Evolutionary conservation across 2,113 vertebrate genomes (phyloP).

Genomic region (Danio rerio): GRCz12tu NC_133190.1:22503001-22503500

Average conservation of each 20-base stretch:
- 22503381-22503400: constrained; percentile 15
- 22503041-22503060: not conserved
- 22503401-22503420: not conserved
- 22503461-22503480: constrained; percentile 43
- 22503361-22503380: constrained; percentile 9
- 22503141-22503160: constrained; percentile 33
- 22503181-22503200: constrained; percentile 2
- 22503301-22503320: constrained; percentile 40
- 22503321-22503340: constrained; percentile 50
- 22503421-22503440: not conserved
- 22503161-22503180: constrained; percentile 54
- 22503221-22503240: constrained; percentile 43
- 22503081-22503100: constrained; percentile 18
- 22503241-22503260: constrained; percentile 55
- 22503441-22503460: constrained; percentile 28
- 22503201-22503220: constrained; percentile 26
- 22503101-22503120: constrained; percentile 5
- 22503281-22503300: constrained; percentile 53
- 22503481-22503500: constrained; percentile 46
- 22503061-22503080: not conserved
- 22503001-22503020: too few species aligned
- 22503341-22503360: constrained; percentile 6
- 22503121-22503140: constrained; percentile 28
- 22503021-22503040: not conserved
- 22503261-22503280: constrained; percentile 46